Conservation (phyloP, 2,113 vertebrate species). For the Otolemur garnettii region DNA sequence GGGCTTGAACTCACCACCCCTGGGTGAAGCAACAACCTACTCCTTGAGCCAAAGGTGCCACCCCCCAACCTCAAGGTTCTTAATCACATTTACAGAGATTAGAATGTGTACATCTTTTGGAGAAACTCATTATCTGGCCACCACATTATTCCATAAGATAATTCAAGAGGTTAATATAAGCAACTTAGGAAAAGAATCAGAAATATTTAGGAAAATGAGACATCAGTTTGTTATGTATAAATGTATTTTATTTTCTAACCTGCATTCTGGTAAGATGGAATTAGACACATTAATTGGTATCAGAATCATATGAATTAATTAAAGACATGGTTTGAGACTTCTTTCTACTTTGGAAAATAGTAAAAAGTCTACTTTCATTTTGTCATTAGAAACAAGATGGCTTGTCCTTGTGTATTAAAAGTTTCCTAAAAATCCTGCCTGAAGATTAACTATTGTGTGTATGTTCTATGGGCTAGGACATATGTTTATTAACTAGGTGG, state of each 20-base stretch:
- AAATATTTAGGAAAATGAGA: neutral
- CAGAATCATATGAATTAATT: neutral
- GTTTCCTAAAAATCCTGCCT: neutral
- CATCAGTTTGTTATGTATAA: neutral
- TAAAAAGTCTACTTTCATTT: too few relatives aligned
- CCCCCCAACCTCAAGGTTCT: neutral
- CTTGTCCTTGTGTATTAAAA: neutral
- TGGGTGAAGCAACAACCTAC: too few relatives aligned
- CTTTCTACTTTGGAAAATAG: neutral
- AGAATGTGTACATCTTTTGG: neutral
- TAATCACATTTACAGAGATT: neutral
- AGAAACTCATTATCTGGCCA: neutral
- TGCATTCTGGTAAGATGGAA: neutral
- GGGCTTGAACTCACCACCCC: too few relatives aligned
- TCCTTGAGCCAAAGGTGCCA: too few relatives aligned
- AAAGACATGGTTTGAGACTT: neutral
- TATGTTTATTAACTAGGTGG: neutral
- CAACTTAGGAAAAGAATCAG: neutral
- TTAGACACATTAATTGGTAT: neutral
- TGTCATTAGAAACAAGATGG: neutral
- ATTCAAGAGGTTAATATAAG: neutral
- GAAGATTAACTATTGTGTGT: neutral
- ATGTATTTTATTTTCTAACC: slow-evolving; percentile 30
- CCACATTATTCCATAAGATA: neutral
- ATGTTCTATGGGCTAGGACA: neutral